These are phyloP conservation scores for Eugnorisma glareosa DNA, from an alignment of 2,888 invertebrate genomes.

Conservation along the genomic window DNA sequence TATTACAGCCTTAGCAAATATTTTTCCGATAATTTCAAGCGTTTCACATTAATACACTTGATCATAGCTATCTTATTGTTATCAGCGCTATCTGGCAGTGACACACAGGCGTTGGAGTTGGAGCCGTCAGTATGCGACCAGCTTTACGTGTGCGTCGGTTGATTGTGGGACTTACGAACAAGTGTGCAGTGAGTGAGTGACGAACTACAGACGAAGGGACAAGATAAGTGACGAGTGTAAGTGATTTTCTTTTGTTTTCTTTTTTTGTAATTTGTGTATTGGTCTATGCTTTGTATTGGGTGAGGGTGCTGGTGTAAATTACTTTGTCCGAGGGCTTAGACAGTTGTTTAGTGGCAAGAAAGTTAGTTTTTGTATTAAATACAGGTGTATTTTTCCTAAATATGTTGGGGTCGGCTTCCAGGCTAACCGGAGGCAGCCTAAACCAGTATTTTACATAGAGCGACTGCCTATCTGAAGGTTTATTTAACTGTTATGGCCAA, in stretches of 20 bases:
- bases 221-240: constrained; percentile 43
- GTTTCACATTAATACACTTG: constrained; percentile 49
- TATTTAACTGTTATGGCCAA: not conserved
- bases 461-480: not conserved
- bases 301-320: not conserved
- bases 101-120: constrained; percentile 37
- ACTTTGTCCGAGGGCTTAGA: not conserved
- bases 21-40: constrained; percentile 54
- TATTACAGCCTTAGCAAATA: constrained; percentile 21
- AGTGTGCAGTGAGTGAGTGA: constrained; percentile 34
- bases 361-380: not conserved
- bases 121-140: constrained; percentile 50
- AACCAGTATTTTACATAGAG: not conserved
- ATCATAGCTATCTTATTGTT: constrained; percentile 61
- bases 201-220: constrained; percentile 13
- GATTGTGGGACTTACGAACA: not conserved
- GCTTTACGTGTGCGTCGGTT: constrained; percentile 22
- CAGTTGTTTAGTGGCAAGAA: not conserved
- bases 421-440: not conserved
- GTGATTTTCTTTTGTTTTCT: constrained; percentile 42
- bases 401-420: not conserved
- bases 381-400: not conserved
- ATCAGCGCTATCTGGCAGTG: constrained; percentile 62
- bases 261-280: not conserved
- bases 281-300: not conserved